Conservation (phyloP, 2,113 vertebrate genomes). For the Gymnogyps californianus region DNA sequence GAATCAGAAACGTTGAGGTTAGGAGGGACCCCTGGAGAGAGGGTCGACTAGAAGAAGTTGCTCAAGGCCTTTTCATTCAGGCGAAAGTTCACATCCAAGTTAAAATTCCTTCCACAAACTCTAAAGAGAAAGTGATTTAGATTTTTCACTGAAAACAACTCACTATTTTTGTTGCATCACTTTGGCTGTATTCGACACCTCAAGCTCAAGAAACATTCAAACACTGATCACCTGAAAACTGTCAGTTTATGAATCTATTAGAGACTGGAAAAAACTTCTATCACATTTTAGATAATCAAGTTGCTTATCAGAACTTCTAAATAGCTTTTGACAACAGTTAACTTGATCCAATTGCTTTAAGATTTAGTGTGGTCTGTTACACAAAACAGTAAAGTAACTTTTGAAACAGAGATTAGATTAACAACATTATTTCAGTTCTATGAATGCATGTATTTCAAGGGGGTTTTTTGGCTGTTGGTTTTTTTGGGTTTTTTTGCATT, state of each 20-base stretch:
- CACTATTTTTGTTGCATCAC: neutral
- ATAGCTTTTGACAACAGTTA: neutral
- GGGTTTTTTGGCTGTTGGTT: neutral
- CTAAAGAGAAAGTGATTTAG: neutral
- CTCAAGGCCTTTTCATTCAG: neutral
- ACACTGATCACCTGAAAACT: neutral
- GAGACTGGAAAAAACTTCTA: neutral
- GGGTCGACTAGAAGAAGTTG: neutral
- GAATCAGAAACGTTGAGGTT: neutral
- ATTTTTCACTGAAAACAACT: neutral
- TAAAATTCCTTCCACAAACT: neutral
- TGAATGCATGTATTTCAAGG: neutral
- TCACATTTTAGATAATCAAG: neutral
- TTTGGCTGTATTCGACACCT: neutral
- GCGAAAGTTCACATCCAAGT: neutral
- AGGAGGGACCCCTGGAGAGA: neutral
- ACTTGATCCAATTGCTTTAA: neutral
- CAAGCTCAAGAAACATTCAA: neutral
- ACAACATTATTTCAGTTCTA: neutral
- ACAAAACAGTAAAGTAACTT: neutral
- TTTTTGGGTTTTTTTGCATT: neutral
- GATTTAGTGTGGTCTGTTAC: neutral
- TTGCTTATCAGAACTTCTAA: neutral
- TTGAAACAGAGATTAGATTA: neutral
- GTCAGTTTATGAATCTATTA: neutral